Conservation (phyloP, 2,888 invertebrate genomes). For the Diadegma fenestrale region DNA sequence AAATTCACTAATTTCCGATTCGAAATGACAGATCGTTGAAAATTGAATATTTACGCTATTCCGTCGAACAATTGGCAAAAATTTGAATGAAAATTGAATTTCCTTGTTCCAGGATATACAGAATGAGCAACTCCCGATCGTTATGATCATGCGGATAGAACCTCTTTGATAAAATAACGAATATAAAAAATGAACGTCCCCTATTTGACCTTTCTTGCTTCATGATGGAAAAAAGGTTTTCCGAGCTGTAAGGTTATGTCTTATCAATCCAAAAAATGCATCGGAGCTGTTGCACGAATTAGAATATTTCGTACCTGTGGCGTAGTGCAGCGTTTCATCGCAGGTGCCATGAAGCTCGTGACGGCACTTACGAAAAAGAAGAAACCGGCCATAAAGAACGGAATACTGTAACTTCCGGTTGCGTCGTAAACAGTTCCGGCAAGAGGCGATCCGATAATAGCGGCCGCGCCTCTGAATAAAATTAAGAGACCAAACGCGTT, state of each 20-base stretch:
- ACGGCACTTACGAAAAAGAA: constrained; percentile 94
- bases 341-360: constrained; percentile 93
- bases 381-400: constrained; percentile 96
- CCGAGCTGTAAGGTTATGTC: neutral
- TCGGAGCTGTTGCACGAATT: neutral
- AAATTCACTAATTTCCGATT: no score
- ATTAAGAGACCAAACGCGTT: constrained; percentile 99
- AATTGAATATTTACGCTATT: no score
- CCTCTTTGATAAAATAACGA: neutral
- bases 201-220: neutral
- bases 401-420: constrained; percentile 93
- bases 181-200: neutral
- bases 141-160: no score
- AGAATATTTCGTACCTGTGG: constrained; percentile 76
- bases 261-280: neutral
- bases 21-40: no score
- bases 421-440: constrained; percentile 96
- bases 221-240: neutral
- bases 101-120: no score
- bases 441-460: constrained; percentile 93
- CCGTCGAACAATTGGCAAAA: no score
- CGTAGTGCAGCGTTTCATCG: constrained; percentile 87
- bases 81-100: no score
- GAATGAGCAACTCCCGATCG: no score
- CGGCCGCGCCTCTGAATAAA: constrained; percentile 97